Conservation (phyloP, 2,113 vertebrate species). For the Galbula dea region DNA sequence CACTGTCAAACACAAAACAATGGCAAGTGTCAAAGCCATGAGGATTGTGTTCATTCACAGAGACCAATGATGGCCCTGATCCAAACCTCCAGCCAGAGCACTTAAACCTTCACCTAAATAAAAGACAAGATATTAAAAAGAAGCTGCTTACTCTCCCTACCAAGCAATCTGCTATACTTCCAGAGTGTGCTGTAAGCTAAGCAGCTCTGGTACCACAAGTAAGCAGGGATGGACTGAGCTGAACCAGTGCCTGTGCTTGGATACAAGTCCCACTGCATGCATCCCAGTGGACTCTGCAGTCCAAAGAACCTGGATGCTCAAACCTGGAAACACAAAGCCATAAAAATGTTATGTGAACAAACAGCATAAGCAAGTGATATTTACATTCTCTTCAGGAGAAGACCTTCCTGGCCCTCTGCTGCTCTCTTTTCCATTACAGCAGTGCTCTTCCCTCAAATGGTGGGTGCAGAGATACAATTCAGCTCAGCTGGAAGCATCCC, state of each 20-base stretch:
- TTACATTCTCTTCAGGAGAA: not conserved
- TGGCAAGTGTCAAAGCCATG: not conserved
- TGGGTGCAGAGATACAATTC: not conserved
- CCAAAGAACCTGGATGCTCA: not conserved
- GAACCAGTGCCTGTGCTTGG: not conserved
- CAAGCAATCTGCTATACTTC: not conserved
- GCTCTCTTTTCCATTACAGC: not conserved
- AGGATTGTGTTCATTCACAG: not conserved
- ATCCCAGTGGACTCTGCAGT: not conserved
- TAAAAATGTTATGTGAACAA: not conserved
- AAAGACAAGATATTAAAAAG: rapidly evolving
- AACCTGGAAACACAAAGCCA: not conserved
- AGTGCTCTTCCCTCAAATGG: not conserved
- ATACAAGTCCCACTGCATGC: not conserved
- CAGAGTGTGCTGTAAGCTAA: not conserved
- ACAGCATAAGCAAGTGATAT: not conserved
- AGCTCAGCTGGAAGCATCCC: not conserved
- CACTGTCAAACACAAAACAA: rapidly evolving
- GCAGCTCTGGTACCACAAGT: not conserved
- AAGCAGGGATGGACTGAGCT: not conserved
- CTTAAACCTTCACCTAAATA: not conserved
- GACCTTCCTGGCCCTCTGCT: not conserved
- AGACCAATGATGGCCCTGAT: not conserved
- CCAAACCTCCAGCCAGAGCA: not conserved
- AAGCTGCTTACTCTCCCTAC: not conserved